Conservation (phyloP, 2,888 invertebrate genomes). For the Sinopyrophorus schimmeli region DNA sequence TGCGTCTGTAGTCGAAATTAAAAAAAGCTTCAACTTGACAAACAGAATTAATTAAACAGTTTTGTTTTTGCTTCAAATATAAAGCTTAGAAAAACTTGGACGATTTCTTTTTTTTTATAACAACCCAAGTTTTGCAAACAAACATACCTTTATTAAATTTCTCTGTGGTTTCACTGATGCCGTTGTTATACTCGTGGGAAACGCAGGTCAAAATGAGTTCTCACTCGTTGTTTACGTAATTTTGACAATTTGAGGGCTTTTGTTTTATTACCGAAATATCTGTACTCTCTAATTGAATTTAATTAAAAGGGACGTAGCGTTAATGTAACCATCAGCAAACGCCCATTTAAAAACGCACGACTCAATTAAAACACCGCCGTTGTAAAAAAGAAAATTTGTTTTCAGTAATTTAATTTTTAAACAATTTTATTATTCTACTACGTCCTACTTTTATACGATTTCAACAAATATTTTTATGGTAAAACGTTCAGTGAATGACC, state of each 20-base stretch:
- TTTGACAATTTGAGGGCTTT: conserved; percentile 37
- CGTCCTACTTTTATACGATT: no score
- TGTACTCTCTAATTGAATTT: conserved; percentile 24
- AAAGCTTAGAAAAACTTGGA: no score
- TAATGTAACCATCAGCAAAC: conserved; percentile 13
- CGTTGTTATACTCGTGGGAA: conserved; percentile 37
- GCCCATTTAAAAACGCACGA: conserved; percentile 16
- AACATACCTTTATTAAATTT: conserved; percentile 37
- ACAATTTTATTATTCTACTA: no score
- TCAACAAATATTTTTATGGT: no score
- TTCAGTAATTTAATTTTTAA: no score
- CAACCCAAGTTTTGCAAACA: conserved; percentile 31
- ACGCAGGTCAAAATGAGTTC: conserved; percentile 38
- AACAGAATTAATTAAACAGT: no score
- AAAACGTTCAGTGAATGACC: no score
- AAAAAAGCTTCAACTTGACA: no score
- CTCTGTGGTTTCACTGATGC: conserved; percentile 32
- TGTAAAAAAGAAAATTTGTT: no score
- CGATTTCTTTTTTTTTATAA: conserved; percentile 23
- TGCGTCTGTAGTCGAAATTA: no score
- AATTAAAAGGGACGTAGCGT: conserved; percentile 23
- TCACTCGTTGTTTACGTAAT: conserved; percentile 39
- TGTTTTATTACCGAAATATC: conserved; percentile 36
- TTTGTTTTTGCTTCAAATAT: no score
- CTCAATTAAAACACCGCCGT: conserved; percentile 4